Conservation (phyloP, 2,888 invertebrate genomes). For the Leucophora obtusa region DNA sequence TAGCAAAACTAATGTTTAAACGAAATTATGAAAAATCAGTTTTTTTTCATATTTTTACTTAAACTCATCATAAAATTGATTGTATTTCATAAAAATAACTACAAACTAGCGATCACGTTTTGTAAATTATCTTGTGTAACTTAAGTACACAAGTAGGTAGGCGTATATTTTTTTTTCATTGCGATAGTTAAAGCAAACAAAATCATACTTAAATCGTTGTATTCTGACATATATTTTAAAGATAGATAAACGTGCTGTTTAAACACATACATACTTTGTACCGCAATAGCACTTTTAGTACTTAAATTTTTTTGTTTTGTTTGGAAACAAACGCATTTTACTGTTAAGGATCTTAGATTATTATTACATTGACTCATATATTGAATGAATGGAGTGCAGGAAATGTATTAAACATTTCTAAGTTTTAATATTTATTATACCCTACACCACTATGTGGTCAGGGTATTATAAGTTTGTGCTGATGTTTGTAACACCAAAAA, state of each 20-base stretch:
- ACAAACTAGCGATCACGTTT: constrained; percentile 53
- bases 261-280: background rate
- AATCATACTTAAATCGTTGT: constrained; percentile 42
- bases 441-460: too few relatives aligned
- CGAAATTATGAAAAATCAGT: background rate
- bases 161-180: background rate
- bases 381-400: constrained; percentile 15
- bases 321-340: constrained; percentile 49
- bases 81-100: constrained; percentile 28
- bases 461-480: too few relatives aligned
- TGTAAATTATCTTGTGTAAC: constrained; percentile 58
- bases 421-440: too few relatives aligned
- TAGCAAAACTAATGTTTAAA: background rate
- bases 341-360: constrained; percentile 38
- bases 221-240: constrained; percentile 57
- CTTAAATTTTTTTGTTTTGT: background rate
- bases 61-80: constrained; percentile 22
- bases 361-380: background rate
- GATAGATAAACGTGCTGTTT: constrained; percentile 56
- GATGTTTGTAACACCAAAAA: too few relatives aligned
- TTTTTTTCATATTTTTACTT: background rate
- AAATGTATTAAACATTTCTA: constrained; percentile 50
- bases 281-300: too few relatives aligned
- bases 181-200: background rate
- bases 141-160: constrained; percentile 39